Conservation (phyloP, 1,140 invertebrate species). For the Lasioglossum baleicum region DNA sequence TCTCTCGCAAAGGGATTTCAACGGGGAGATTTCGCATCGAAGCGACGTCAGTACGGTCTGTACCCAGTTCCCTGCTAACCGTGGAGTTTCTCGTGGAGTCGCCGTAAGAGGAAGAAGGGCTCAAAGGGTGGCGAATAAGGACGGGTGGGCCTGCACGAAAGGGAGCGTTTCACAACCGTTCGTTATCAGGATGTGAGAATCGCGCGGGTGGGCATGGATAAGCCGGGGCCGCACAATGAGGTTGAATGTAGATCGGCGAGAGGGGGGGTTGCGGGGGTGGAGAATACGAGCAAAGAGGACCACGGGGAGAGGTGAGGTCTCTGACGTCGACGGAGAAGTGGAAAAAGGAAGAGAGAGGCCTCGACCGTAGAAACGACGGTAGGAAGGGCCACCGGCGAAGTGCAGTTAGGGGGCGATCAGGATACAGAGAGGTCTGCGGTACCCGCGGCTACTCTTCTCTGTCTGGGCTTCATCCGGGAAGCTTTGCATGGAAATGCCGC, state of each 20-base stretch:
- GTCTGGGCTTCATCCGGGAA: slow-evolving; percentile 65
- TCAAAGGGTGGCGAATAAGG: slow-evolving; percentile 42
- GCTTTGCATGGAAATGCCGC: slow-evolving; percentile 73
- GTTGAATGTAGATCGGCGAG: slow-evolving; percentile 56
- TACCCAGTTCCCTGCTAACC: slow-evolving; percentile 45
- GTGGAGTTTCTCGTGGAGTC: slow-evolving; percentile 23
- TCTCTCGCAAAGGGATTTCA: slow-evolving; percentile 12
- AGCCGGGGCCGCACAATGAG: slow-evolving; percentile 61
- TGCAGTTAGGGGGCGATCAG: slow-evolving; percentile 72
- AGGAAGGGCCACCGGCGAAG: slow-evolving; percentile 62
- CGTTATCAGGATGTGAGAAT: slow-evolving; percentile 67
- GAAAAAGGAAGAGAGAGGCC: slow-evolving; percentile 36
- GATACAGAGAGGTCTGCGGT: slow-evolving; percentile 68
- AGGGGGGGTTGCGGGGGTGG: background rate
- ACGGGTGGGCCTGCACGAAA: background rate
- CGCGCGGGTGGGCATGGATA: slow-evolving; percentile 64
- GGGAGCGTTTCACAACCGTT: slow-evolving; percentile 54
- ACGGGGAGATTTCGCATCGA: slow-evolving; percentile 5
- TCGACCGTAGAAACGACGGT: slow-evolving; percentile 38
- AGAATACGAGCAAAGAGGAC: slow-evolving; percentile 34
- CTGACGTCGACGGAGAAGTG: slow-evolving; percentile 41
- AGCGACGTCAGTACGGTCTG: slow-evolving; percentile 10
- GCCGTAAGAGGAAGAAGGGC: slow-evolving; percentile 1
- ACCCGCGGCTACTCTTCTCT: slow-evolving; percentile 72
- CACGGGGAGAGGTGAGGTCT: slow-evolving; percentile 24